These are phyloP conservation scores for Drosophila oshimai DNA, from an alignment of 1,140 invertebrate species.

Conservation along the genomic window DNA sequence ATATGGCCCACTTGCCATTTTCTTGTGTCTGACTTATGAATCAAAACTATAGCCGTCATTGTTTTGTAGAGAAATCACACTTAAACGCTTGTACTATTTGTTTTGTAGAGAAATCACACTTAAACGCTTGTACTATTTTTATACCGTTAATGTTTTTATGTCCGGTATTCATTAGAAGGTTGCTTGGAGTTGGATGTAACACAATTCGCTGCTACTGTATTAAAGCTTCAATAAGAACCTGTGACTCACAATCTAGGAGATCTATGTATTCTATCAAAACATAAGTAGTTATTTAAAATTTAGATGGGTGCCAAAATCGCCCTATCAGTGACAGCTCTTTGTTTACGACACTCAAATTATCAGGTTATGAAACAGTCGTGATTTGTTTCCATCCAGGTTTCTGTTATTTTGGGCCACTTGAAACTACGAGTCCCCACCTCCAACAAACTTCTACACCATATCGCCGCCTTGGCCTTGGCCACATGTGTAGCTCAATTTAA, in stretches of 20 bases:
- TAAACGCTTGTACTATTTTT: too few species aligned
- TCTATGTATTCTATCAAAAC: background rate
- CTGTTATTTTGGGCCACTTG: constrained; percentile 12
- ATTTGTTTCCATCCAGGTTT: constrained; percentile 31
- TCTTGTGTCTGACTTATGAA: background rate
- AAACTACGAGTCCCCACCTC: constrained; percentile 1
- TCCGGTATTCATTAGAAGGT: too few species aligned
- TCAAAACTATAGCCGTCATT: too few species aligned
- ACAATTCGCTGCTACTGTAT: too few species aligned
- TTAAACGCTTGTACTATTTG: too few species aligned
- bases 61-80: too few species aligned
- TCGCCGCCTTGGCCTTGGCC: constrained; percentile 24
- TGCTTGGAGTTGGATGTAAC: too few species aligned
- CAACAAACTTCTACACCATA: background rate
- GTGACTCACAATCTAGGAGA: background rate
- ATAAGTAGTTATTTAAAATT: background rate
- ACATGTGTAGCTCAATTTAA: constrained; percentile 14
- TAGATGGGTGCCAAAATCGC: background rate
- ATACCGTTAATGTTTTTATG: too few species aligned
- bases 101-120: too few species aligned
- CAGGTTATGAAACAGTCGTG: constrained; percentile 2
- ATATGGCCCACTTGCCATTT: too few species aligned
- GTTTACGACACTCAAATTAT: constrained; percentile 15
- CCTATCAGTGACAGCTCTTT: background rate
- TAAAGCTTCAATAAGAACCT: background rate